phyloP scores from a whole-genome alignment of 1,140 invertebrate genomes.

The Stegodyphus mimosarum region DNA sequence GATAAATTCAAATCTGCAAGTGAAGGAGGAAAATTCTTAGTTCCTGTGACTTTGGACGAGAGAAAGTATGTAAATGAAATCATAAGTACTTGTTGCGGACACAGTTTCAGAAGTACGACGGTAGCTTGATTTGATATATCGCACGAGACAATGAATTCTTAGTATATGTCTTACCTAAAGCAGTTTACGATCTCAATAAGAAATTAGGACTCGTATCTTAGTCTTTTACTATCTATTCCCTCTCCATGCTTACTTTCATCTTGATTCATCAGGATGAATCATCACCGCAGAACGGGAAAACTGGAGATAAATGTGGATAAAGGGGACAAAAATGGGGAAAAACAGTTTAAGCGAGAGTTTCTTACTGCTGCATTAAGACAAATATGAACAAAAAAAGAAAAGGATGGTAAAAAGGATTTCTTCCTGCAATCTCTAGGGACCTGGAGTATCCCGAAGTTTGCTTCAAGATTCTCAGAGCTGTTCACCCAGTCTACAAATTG shows the following conservation, averaged over 20 bases:
- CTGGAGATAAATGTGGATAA: not conserved
- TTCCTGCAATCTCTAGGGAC: constrained; percentile 21
- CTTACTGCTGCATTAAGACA: constrained; percentile 34
- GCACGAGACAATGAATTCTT: not conserved
- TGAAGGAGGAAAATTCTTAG: too few species aligned
- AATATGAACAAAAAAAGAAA: constrained; percentile 32
- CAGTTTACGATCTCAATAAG: not conserved
- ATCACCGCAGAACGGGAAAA: not conserved
- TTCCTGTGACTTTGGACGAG: too few species aligned
- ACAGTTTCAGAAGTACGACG: too few species aligned
- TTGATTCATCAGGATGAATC: not conserved
- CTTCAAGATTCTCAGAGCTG: constrained; percentile 24
- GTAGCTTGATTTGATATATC: not conserved
- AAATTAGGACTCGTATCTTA: not conserved
- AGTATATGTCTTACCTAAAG: not conserved
- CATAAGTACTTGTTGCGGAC: too few species aligned
- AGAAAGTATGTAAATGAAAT: too few species aligned
- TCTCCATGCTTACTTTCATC: constrained; percentile 3
- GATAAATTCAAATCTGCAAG: too few species aligned
- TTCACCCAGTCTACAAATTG: constrained; percentile 42
- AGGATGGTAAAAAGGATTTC: constrained; percentile 4
- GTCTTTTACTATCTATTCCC: constrained; percentile 12
- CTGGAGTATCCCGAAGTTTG: constrained; percentile 34
- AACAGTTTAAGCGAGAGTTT: constrained; percentile 24
- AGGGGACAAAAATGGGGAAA: constrained; percentile 2